A percentile compares a stretch with the other conserved stretches of the same genome.
Evolutionary conservation across 1,140 invertebrate genomes (phyloP).

Genomic region (Drosophila kurseongensis): DNA sequence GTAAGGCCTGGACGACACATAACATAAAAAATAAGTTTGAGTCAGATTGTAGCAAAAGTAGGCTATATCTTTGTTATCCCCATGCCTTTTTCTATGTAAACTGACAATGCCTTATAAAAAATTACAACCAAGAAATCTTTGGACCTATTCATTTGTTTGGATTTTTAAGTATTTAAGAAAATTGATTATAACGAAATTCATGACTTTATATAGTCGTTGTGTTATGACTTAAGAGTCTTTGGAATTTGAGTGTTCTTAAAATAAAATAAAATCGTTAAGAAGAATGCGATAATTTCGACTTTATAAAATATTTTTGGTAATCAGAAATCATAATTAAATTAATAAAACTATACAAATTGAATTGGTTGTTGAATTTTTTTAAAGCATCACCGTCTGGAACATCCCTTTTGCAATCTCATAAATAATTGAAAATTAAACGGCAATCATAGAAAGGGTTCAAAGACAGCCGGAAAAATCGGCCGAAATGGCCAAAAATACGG

Average conservation of each 20-base stretch:
- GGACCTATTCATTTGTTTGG: too few relatives aligned
- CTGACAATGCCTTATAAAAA: too few relatives aligned
- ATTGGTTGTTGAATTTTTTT: conserved; percentile 1
- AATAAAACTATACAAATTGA: neutral
- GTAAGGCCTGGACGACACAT: neutral
- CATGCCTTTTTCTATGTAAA: too few relatives aligned
- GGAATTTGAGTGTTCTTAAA: too few relatives aligned
- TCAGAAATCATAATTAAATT: neutral
- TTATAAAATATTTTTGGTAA: too few relatives aligned
- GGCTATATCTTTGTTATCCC: neutral
- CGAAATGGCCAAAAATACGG: conserved; percentile 43
- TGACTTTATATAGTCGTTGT: too few relatives aligned
- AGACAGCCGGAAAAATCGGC: conserved; percentile 33
- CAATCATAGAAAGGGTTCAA: conserved; percentile 30
- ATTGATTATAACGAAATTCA: too few relatives aligned
- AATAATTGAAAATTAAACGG: conserved; percentile 13
- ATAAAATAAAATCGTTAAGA: too few relatives aligned
- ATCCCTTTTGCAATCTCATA: conserved; percentile 6
- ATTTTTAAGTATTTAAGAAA: too few relatives aligned
- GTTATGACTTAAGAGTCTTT: too few relatives aligned
- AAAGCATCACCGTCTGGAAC: neutral
- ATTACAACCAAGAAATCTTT: too few relatives aligned
- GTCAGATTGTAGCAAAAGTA: neutral
- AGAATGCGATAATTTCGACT: too few relatives aligned
- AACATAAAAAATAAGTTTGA: neutral